phyloP scores from a whole-genome alignment of 23 tunicate genomes.

The Trididemnum nubilum region DNA sequence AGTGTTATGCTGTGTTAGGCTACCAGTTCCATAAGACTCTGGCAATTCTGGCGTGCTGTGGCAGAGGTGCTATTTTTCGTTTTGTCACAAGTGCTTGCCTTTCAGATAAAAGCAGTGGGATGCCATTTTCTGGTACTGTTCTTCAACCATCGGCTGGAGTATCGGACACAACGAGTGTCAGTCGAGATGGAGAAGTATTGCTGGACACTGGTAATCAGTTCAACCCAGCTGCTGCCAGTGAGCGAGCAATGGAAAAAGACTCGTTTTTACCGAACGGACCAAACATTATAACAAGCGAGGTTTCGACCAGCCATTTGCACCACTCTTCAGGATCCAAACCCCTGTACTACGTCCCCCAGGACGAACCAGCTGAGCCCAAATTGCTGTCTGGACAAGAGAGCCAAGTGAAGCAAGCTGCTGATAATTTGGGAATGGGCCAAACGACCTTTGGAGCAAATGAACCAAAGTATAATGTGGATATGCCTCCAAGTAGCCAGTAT shows the following conservation, averaged over 20 bases:
- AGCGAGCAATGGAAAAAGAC: neutral
- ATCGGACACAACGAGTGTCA: neutral
- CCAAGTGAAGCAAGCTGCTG: conserved; percentile 18
- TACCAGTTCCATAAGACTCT: too few species aligned
- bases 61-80: too few species aligned
- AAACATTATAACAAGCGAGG: neutral
- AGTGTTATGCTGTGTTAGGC: too few species aligned
- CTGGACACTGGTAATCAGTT: neutral
- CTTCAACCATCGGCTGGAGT: neutral
- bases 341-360: neutral
- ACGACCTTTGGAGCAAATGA: conserved; percentile 57
- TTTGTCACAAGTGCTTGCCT: too few species aligned
- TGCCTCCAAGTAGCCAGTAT: neutral
- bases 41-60: too few species aligned
- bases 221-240: neutral
- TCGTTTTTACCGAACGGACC: conserved; percentile 10
- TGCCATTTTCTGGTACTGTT: neutral
- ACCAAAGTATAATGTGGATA: conserved; percentile 5
- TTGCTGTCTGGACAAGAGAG: neutral
- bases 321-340: neutral
- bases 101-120: too few species aligned
- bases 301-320: neutral
- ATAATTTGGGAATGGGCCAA: conserved; percentile 63
- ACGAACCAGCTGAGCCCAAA: neutral
- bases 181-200: neutral